Conservation (phyloP, 2,113 vertebrate species). For the Macroglossus sobrinus region DNA sequence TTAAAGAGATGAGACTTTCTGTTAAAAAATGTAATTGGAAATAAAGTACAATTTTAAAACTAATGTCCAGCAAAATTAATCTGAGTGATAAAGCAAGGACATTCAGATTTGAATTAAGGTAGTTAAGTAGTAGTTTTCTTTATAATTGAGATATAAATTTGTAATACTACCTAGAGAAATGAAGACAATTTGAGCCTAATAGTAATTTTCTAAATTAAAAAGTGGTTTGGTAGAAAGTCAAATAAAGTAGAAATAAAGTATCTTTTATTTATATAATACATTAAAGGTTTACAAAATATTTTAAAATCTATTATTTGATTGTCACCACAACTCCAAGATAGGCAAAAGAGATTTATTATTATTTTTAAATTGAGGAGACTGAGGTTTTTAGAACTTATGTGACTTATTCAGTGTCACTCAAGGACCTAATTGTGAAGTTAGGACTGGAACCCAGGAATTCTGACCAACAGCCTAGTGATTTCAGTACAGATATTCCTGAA, state of each 20-base stretch:
- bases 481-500: not conserved
- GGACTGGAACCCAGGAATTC: not conserved
- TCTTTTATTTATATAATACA: not conserved
- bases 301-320: not conserved
- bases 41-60: not conserved
- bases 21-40: not conserved
- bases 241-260: constrained; percentile 22
- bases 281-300: not conserved
- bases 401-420: not conserved
- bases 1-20: not conserved
- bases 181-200: not conserved
- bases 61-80: not conserved
- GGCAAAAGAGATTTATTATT: not conserved
- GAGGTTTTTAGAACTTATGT: not conserved
- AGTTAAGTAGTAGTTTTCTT: not conserved
- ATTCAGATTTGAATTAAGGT: not conserved
- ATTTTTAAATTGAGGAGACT: not conserved
- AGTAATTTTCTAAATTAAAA: not conserved
- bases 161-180: not conserved
- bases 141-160: not conserved
- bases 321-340: not conserved
- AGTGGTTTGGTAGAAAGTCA: not conserved
- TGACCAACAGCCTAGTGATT: not conserved
- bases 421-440: not conserved
- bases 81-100: not conserved